These are phyloP conservation scores for Rhodeus uyekii DNA, from an alignment of 2,797 vertebrate species.

Conservation along the genomic window DNA sequence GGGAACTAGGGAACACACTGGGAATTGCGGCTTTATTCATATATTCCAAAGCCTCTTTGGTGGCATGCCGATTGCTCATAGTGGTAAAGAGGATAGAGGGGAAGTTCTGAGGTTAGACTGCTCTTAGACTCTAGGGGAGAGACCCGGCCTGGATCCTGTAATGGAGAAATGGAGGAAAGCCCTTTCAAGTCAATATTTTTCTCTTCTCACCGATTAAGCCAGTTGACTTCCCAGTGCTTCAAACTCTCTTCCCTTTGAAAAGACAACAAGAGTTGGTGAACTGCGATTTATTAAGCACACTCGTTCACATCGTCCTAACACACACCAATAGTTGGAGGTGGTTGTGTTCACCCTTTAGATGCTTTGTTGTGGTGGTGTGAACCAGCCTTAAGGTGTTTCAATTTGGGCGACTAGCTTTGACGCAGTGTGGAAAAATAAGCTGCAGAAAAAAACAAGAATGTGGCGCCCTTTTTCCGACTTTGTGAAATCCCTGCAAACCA, in stretches of 20 bases:
- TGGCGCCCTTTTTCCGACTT: conserved; percentile 21
- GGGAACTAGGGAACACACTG: conserved; percentile 10
- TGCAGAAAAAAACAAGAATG: conserved; percentile 4
- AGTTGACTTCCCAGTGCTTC: conserved; percentile 84
- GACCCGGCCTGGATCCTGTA: conserved; percentile 21
- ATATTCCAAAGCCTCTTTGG: conserved; percentile 15
- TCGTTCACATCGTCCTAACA: background rate
- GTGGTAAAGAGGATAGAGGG: conserved; percentile 17
- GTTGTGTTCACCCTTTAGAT: background rate
- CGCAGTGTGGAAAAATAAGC: conserved; percentile 54
- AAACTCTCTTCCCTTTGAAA: conserved; percentile 82
- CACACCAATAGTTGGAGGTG: background rate
- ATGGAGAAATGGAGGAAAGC: background rate
- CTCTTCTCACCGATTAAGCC: conserved; percentile 80
- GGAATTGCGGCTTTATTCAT: conserved; percentile 20
- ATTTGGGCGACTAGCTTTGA: conserved; percentile 47
- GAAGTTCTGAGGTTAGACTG: conserved; percentile 16
- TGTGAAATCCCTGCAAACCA: conserved; percentile 43
- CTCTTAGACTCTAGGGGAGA: conserved; percentile 22
- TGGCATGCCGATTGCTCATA: background rate
- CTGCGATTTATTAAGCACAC: conserved; percentile 46
- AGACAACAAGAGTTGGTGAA: conserved; percentile 70
- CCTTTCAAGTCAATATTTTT: conserved; percentile 37
- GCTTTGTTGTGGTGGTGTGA: background rate
- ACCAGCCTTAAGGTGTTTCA: conserved; percentile 42